phyloP scores from a whole-genome alignment of 2,797 vertebrate genomes.

The Rhinella marina region DNA sequence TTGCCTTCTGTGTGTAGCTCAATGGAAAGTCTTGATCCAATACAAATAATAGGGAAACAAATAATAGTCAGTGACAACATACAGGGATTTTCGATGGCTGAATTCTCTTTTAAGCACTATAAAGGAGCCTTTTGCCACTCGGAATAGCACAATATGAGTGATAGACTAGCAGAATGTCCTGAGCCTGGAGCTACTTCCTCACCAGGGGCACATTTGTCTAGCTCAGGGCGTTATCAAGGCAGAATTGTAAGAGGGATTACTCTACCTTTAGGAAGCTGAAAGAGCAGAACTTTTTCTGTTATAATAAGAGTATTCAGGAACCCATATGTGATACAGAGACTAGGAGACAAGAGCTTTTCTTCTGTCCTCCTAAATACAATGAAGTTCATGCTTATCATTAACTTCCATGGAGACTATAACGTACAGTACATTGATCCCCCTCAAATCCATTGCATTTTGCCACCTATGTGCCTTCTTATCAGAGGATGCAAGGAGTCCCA shows the following conservation, averaged over 20 bases:
- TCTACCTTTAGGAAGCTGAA: background rate
- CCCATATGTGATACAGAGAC: slow-evolving; percentile 63
- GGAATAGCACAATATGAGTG: background rate
- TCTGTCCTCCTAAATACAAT: background rate
- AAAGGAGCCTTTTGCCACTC: slow-evolving; percentile 1
- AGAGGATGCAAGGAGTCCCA: background rate
- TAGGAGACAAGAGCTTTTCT: slow-evolving; percentile 35
- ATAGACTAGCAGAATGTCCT: slow-evolving; percentile 1
- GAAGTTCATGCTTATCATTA: slow-evolving; percentile 62
- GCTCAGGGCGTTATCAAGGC: slow-evolving; percentile 10
- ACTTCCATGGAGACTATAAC: slow-evolving; percentile 58
- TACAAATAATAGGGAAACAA: background rate
- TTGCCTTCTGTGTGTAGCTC: background rate
- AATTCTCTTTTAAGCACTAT: slow-evolving; percentile 16
- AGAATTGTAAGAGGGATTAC: slow-evolving; percentile 34
- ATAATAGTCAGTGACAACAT: background rate
- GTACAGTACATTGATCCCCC: slow-evolving; percentile 56
- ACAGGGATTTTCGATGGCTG: background rate
- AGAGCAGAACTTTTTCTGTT: slow-evolving; percentile 19
- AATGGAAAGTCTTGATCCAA: background rate
- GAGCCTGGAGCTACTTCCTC: slow-evolving; percentile 9
- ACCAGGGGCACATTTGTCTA: slow-evolving; percentile 25
- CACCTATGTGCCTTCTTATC: slow-evolving; percentile 3
- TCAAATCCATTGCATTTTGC: slow-evolving; percentile 21
- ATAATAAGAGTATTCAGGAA: slow-evolving; percentile 66